phyloP scores from a whole-genome alignment of 2,797 vertebrate species.

The Moxostoma hubbsi region DNA sequence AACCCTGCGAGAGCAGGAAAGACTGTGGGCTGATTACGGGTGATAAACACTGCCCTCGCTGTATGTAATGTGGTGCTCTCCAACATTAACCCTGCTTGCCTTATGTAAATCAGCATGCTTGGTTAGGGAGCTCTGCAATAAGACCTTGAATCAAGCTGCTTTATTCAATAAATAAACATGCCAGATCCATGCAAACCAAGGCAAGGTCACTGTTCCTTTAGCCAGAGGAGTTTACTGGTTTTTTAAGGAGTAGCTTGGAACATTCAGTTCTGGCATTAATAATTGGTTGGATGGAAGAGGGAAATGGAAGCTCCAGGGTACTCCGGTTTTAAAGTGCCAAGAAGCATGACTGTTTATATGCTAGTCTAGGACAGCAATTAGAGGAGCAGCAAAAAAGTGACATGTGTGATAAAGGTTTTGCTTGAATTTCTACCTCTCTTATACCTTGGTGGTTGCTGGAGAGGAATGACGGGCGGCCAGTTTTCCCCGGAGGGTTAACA shows the following conservation, averaged over 20 bases:
- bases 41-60: slow-evolving; percentile 48
- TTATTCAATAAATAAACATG: slow-evolving; percentile 78
- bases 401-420: slow-evolving; percentile 41
- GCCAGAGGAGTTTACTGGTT: slow-evolving; percentile 22
- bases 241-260: slow-evolving; percentile 44
- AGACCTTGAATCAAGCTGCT: slow-evolving; percentile 72
- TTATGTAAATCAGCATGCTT: slow-evolving; percentile 71
- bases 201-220: slow-evolving; percentile 60
- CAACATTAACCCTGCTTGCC: slow-evolving; percentile 59
- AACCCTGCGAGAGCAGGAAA: slow-evolving; percentile 7
- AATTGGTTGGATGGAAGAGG: slow-evolving; percentile 27
- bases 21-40: slow-evolving; percentile 38
- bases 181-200: slow-evolving; percentile 55
- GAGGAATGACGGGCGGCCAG: background rate
- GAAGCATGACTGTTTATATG: slow-evolving; percentile 31
- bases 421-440: slow-evolving; percentile 36
- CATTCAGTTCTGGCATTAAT: slow-evolving; percentile 27
- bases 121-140: slow-evolving; percentile 58
- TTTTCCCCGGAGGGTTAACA: slow-evolving; percentile 43
- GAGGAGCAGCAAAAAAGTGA: slow-evolving; percentile 38
- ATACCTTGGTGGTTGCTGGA: slow-evolving; percentile 14
- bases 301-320: slow-evolving; percentile 24
- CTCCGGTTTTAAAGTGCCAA: slow-evolving; percentile 17
- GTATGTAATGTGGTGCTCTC: slow-evolving; percentile 10
- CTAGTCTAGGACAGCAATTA: slow-evolving; percentile 27